Base-by-base conservation (phyloP, 2,888 invertebrate genomes). In the Acleris cristana region DNA sequence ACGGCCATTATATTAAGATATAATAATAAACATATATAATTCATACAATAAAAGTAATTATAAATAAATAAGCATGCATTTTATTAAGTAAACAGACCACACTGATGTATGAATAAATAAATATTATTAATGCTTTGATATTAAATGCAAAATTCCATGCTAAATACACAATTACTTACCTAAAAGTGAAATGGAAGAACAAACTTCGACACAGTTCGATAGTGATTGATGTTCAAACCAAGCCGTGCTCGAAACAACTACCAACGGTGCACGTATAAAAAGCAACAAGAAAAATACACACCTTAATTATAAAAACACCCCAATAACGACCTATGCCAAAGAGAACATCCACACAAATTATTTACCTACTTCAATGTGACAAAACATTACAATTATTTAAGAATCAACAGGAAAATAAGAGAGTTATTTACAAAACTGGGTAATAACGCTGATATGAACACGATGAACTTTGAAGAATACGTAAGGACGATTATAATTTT, bases 291-390 rank as follows among this genome's bases (percentile, higher is more conserved):
- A 72, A 75, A 75, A 79, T 88, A 89, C 91, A 90, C 88, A 92
- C 91, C 91, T 91, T 81, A 86, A 79, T 76, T 80, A 84, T 83
- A 87, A 83, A 82, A 87, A 80, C 82, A 85, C 89, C 89, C 91
- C 87, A 91, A 89, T 81, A 90, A 86, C 71, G 91, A 90, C 86
- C 91, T 92, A 88, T 77, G 88, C 86, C 79, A 82, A 86, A 73
- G 87, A 81, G 84, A 85, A 67, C 30, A 58, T 57, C 57, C 62
- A n/a, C 62, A 63, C 34, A 48, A 48, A 66, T 63, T 68, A 67
- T 66, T 30, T 54, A 57, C 18, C 16, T 64, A 60, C 14, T 48
- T 63, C 23, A 34, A 64, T 52, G 23, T 30, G 53, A 53, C 53
- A 63, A 63, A 68, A 68, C 34, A 34, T 48, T 44, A 64, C 10